Percentiles rank a stretch among this genome's conserved stretches.
phyloP scores from a whole-genome alignment of 2,797 vertebrate genomes.

The Alcedo atthis region DNA sequence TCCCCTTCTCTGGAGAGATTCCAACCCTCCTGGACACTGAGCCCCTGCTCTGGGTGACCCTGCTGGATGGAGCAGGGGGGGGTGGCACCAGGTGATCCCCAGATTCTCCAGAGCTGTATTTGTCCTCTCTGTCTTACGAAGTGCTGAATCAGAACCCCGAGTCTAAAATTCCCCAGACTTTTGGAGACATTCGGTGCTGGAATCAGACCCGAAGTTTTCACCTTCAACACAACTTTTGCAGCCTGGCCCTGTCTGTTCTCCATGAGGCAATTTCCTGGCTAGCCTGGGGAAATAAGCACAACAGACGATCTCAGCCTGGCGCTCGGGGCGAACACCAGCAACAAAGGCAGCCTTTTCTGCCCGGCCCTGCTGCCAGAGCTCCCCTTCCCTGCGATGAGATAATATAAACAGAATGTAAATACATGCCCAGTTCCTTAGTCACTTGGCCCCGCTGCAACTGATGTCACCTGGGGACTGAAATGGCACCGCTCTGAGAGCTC shows the following conservation, averaged over 20 bases:
- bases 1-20: no score
- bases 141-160: constrained; percentile 59
- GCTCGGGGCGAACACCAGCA: neutral
- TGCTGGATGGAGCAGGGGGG: no score
- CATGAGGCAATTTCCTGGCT: constrained; percentile 71
- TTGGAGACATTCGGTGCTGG: constrained; percentile 38
- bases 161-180: neutral
- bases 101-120: neutral
- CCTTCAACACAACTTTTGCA: neutral
- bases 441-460: neutral
- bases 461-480: constrained; percentile 39
- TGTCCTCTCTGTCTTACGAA: neutral
- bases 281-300: constrained; percentile 57
- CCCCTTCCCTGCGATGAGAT: constrained; percentile 33
- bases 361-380: constrained; percentile 28
- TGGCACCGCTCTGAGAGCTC: neutral
- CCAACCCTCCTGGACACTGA: no score
- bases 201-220: neutral
- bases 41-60: no score
- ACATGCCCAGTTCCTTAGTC: constrained; percentile 55
- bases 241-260: constrained; percentile 9
- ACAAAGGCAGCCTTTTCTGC: constrained; percentile 60
- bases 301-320: constrained; percentile 61
- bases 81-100: neutral
- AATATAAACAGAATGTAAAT: constrained; percentile 68